Base-by-base conservation (phyloP, 2,113 vertebrate genomes). In the Nesospiza acunhae region DNA sequence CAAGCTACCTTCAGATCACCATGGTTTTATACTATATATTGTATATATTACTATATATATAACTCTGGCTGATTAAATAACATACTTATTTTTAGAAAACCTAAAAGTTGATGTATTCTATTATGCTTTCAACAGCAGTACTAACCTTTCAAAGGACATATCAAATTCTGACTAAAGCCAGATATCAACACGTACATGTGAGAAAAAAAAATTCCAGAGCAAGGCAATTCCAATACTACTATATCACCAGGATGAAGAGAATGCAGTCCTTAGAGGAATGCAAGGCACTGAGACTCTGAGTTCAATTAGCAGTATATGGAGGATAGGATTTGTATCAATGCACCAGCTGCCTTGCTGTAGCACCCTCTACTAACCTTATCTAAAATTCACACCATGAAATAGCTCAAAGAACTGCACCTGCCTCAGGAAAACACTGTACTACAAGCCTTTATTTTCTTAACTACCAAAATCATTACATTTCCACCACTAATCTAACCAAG, bases 101-200 rank as follows among this genome's bases (percentile, higher is more conserved):
- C 23, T 31, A 72, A 67, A 93, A 90, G 49, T 49, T 64, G 46
- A 84, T 78, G 67, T 84, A 89, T 62, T 67, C 31, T 84, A 13
- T 62, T 72, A 77, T 31, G 64, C 52, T 83, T 93, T 64, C 76
- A 92, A 47, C 14, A 53, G 14, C 60, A 83, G 62, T n/a, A 91
- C 66, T 78, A 95, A 95, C 84, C 68, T 96, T 76, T 87, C 66
- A 92, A 83, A 94, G 84, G 62, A 86, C 66, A 87, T 89, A 94
- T 95, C 39, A 89, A 94, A 64, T 58, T 60, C 46, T 68, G 21
- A 63, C 1, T 73, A 69, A 73, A 93, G 70, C 42, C 67, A 84
- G 23, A 7, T 62, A 87, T 12, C 56, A 82, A 53, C 53, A 82
- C 14, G 30, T 67, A 67, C 47, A 14, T 3, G 4, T 26, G 16